Evolutionary conservation across 1,140 invertebrate species (phyloP).

Genomic region (Lepeophtheirus salmonis): DNA sequence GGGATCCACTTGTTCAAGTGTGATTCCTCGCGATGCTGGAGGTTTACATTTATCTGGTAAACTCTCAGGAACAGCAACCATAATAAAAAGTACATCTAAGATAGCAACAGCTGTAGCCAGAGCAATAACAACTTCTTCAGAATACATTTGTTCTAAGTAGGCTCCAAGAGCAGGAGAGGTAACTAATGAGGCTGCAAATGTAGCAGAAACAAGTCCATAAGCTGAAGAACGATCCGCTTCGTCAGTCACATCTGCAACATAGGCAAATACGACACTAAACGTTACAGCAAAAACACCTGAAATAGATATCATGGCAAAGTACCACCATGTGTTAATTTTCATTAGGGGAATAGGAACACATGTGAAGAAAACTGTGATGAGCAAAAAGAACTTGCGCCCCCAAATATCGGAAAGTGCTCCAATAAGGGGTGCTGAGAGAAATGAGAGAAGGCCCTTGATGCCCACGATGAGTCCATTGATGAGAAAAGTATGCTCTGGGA

Average conservation of each 20-base stretch:
- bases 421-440: conserved; percentile 12
- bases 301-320: conserved; percentile 98
- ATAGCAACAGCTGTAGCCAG: conserved; percentile 80
- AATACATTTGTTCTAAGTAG: conserved; percentile 71
- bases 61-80: conserved; percentile 92
- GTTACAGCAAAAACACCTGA: conserved; percentile 96
- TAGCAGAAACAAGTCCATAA: conserved; percentile 57
- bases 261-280: conserved; percentile 96
- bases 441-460: conserved; percentile 41
- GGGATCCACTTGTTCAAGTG: conserved; percentile 85
- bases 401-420: conserved; percentile 88
- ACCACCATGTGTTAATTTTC: conserved; percentile 99
- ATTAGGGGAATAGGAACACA: conserved; percentile 96
- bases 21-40: conserved; percentile 42
- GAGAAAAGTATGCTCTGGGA: conserved; percentile 94
- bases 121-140: conserved; percentile 83
- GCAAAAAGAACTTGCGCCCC: conserved; percentile 92
- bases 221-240: conserved; percentile 55
- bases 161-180: conserved; percentile 91
- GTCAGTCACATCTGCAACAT: conserved; percentile 98
- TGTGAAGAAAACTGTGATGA: conserved; percentile 97
- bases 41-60: conserved; percentile 74
- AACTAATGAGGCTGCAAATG: conserved; percentile 92
- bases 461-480: conserved; percentile 99
- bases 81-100: conserved; percentile 92